Base-by-base conservation (phyloP, 2,113 vertebrate species). In the Malurus elegans region DNA sequence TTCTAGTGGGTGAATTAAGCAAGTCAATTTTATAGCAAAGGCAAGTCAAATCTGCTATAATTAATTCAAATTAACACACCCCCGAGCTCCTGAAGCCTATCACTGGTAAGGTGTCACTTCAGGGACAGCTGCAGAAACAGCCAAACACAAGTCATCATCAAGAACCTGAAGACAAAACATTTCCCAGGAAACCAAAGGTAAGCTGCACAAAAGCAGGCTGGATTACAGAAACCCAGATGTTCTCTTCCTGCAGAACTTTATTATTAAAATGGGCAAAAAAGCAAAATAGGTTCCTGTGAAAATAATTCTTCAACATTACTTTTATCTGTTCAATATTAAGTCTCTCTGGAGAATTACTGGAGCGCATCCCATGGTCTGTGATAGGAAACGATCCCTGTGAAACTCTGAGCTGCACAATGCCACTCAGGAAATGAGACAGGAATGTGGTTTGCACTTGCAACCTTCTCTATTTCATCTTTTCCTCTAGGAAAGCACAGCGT, bases 11-110 rank as follows among this genome's bases (percentile, higher is more conserved):
- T 58, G 66, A 90, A 90, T 83, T 67, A 90, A 38, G 87, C 51
- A 79, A 93, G 78, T 79, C 90, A 72, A 85, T 94, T 79, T 90
- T 72, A 60, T 17, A 94, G 78, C 48, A 78, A 92, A 88, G 31
- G 75, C 67, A 95, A 93, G 75, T 80, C 69, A 93, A 93, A 79
- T 62, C 86, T 47, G 44, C 62, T 93, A 34, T 87, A 93, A 94
- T 96, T 93, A 93, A 91, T 92, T 76, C 87, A 85, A 96, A 94
- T 96, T 93, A 95, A 76, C 66, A 84, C 82, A 62, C 64, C 65
- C 48, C 81, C 54, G 7, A 65, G 67, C 61, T 91, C 50, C 61
- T 61, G 79, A 92, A 93, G 64, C 81, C 53, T 90, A 18, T 86
- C 71, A 91, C 79, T 67, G 61, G 66, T 38, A 82, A 81, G 45